A percentile compares a stretch with the other conserved stretches of the same genome.
These are phyloP conservation scores for Leuciscus waleckii DNA, from an alignment of 2,797 vertebrate genomes.

Conservation along the genomic window DNA sequence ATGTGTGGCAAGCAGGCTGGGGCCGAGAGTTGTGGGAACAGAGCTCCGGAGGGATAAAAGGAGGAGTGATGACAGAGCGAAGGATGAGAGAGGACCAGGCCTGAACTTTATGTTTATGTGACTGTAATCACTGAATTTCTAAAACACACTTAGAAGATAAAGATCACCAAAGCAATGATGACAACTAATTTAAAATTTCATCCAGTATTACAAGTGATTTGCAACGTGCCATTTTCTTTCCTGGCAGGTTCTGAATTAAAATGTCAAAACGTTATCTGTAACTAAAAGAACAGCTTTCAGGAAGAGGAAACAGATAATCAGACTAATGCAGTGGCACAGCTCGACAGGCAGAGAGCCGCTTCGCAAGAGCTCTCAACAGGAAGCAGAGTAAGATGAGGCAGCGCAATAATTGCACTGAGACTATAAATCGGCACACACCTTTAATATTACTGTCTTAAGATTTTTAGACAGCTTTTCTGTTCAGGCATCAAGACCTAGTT, in stretches of 20 bases:
- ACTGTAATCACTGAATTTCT: neutral
- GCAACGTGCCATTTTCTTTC: neutral
- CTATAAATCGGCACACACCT: neutral
- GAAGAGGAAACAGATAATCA: conserved; percentile 31
- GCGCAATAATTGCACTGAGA: neutral
- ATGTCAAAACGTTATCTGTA: conserved; percentile 30
- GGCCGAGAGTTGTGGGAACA: too few species aligned
- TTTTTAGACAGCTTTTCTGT: neutral
- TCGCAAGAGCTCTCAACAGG: conserved; percentile 19
- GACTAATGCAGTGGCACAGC: conserved; percentile 19
- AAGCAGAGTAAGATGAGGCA: neutral
- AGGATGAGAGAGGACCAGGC: too few species aligned
- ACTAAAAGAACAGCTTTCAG: neutral
- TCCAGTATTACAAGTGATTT: neutral
- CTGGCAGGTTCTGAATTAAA: conserved; percentile 22
- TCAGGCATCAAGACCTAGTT: neutral
- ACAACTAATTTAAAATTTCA: neutral
- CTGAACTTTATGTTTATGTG: too few species aligned
- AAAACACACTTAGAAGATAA: neutral
- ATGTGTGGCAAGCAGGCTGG: too few species aligned
- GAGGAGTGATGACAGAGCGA: too few species aligned
- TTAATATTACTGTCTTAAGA: neutral
- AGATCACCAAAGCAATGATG: neutral
- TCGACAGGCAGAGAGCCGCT: neutral
- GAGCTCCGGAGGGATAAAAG: too few species aligned